A percentile compares a stretch with the other conserved stretches of the same genome.
Evolutionary conservation across 2,113 vertebrate genomes (phyloP).

Genomic region (Herpetotheres cachinnans): DNA sequence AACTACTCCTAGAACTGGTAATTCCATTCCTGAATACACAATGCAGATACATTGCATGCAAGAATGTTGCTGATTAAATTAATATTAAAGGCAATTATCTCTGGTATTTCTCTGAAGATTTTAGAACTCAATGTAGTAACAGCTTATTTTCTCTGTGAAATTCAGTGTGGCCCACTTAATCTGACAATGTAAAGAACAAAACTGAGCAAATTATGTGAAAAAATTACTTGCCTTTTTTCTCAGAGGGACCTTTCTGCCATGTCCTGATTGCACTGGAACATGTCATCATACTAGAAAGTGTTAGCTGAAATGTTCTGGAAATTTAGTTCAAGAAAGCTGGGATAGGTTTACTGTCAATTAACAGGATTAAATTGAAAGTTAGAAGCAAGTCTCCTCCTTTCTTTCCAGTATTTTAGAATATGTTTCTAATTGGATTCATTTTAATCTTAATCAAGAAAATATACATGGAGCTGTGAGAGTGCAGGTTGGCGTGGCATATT

Average conservation of each 20-base stretch:
- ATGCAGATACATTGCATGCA: neutral
- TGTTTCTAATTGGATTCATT: neutral
- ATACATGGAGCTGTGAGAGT: neutral
- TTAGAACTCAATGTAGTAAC: neutral
- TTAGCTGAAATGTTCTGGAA: neutral
- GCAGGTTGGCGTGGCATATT: neutral
- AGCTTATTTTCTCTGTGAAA: neutral
- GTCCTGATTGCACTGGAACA: neutral
- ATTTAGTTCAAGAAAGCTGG: neutral
- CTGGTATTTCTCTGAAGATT: slow-evolving; percentile 43
- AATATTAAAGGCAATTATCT: slow-evolving; percentile 25
- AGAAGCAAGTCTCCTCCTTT: neutral
- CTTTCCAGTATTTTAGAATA: neutral
- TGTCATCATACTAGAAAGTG: neutral
- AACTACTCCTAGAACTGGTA: neutral
- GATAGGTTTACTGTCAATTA: neutral
- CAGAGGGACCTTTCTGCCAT: neutral
- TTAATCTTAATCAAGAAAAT: neutral
- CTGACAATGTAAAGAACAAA: neutral
- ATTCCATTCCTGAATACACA: neutral
- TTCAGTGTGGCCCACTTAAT: neutral
- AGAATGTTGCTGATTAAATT: slow-evolving; percentile 19
- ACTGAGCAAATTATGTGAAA: neutral
- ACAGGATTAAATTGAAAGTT: neutral
- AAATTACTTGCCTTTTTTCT: neutral